phyloP scores from a whole-genome alignment of 2,888 invertebrate genomes.

The Branchipolynoe longqiensis region DNA sequence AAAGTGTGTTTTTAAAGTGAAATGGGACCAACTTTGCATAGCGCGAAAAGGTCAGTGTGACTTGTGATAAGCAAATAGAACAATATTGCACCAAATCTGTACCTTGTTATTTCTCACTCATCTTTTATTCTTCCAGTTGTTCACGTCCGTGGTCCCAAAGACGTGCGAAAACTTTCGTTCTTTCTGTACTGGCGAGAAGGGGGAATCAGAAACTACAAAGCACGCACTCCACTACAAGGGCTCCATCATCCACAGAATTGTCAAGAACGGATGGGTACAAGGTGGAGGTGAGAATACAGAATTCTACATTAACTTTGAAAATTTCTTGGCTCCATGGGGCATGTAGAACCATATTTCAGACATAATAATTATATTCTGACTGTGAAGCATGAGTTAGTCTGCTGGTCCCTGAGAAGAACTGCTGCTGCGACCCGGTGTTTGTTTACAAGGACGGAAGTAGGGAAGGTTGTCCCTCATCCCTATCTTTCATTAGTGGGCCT shows the following conservation, averaged over 20 bases:
- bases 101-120: not conserved
- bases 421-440: no score
- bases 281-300: slow-evolving; percentile 83
- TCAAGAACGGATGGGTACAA: slow-evolving; percentile 88
- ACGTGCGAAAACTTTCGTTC: slow-evolving; percentile 88
- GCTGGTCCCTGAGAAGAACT: no score
- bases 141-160: slow-evolving; percentile 89
- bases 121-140: slow-evolving; percentile 72
- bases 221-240: slow-evolving; percentile 82
- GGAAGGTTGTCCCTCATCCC: no score
- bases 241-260: slow-evolving; percentile 86
- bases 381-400: no score
- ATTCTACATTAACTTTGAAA: not conserved
- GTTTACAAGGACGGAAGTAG: no score
- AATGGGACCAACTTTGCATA: no score
- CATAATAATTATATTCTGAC: not conserved
- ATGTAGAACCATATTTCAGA: no score
- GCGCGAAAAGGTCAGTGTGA: no score
- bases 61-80: not conserved
- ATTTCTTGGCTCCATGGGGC: not conserved
- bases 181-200: slow-evolving; percentile 81
- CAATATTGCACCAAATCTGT: not conserved
- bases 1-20: no score
- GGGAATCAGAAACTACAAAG: slow-evolving; percentile 73
- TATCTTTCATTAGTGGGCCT: no score